These are phyloP conservation scores for Crossocerus cetratus DNA, from an alignment of 2,888 invertebrate species.

Conservation along the genomic window DNA sequence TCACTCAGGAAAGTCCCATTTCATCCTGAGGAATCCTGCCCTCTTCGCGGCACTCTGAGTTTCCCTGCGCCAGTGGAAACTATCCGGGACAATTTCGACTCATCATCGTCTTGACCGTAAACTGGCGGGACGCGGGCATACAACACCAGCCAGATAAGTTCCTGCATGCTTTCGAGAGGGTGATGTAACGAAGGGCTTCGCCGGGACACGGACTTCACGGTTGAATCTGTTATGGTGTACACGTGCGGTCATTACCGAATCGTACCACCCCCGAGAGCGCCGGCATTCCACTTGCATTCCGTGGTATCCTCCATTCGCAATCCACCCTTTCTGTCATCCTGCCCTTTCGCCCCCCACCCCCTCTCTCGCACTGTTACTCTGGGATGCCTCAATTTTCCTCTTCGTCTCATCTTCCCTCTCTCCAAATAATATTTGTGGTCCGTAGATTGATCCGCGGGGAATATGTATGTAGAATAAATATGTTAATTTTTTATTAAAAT, in stretches of 20 bases:
- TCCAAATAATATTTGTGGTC: too few species aligned
- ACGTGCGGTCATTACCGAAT: slow-evolving; percentile 55
- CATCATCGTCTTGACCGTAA: not conserved
- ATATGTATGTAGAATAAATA: too few species aligned
- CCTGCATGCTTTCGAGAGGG: not conserved
- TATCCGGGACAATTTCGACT: not conserved
- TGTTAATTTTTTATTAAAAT: too few species aligned
- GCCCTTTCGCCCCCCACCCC: not conserved
- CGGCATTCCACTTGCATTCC: slow-evolving; percentile 62
- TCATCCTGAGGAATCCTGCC: not conserved
- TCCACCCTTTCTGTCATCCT: slow-evolving; percentile 12
- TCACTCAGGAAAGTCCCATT: too few species aligned
- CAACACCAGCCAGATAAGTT: not conserved
- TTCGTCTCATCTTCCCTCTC: too few species aligned
- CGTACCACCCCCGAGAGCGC: slow-evolving; percentile 25
- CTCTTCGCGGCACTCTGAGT: not conserved
- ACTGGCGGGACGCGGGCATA: not conserved
- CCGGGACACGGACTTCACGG: slow-evolving; percentile 21
- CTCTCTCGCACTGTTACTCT: too few species aligned
- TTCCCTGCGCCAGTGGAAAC: not conserved
- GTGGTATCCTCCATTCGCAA: slow-evolving; percentile 50
- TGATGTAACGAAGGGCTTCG: not conserved
- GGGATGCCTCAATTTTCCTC: too few species aligned
- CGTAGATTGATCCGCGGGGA: too few species aligned
- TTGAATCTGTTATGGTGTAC: slow-evolving; percentile 52